Base-by-base conservation (phyloP, 2,113 vertebrate genomes). In the Ptilorrhoa leucosticta region DNA sequence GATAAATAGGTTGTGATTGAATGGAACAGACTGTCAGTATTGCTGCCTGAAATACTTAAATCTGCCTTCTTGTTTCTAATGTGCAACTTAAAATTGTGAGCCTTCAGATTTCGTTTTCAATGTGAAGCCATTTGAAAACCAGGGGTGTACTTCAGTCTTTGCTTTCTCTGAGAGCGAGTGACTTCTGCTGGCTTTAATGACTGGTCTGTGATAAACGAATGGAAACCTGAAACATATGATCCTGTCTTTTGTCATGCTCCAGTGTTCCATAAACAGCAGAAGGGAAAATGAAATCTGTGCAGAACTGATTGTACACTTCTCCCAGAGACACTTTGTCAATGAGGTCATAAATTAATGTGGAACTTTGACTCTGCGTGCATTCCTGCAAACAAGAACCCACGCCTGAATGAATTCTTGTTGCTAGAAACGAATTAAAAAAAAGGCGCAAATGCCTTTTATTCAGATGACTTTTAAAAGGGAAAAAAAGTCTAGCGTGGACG, bases 341-440 rank as follows among this genome's bases (percentile, higher is more conserved):
- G 64, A 78, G 75, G 37, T 87, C 72, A 66, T 83, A 90, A 94
- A 88, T 88, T 87, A 88, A 75, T 94, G 69, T 87, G 76, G 85
- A 83, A 86, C 85, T 93, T 90, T 58, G 42, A 81, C 56, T 94
- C 56, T 78, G 56, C 2, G 13, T 77, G 64, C 89, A 90, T 95
- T 96, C 87, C 77, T 90, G 51, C 56, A 86, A 93, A 96, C 71
- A 95, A 90, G 81, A 96, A 88, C 94, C 93, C 92, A 95, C 44
- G 51, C 90, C 44, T 88, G 83, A 93, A 90, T 80, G 82, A 86
- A 86, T 81, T 68, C 47, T 61, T 75, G 31, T 81, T 77, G 61
- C 54, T 75, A 63, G 85, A 90, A 87, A 88, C 14, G 6, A 83
- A 54, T 33, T 33, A 14, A 31, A 77, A 57, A 47, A 57, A 70